A percentile compares a stretch with the other conserved stretches of the same genome.
These are phyloP conservation scores for Papilio glaucus DNA, from an alignment of 1,140 invertebrate genomes.

Conservation along the genomic window DNA sequence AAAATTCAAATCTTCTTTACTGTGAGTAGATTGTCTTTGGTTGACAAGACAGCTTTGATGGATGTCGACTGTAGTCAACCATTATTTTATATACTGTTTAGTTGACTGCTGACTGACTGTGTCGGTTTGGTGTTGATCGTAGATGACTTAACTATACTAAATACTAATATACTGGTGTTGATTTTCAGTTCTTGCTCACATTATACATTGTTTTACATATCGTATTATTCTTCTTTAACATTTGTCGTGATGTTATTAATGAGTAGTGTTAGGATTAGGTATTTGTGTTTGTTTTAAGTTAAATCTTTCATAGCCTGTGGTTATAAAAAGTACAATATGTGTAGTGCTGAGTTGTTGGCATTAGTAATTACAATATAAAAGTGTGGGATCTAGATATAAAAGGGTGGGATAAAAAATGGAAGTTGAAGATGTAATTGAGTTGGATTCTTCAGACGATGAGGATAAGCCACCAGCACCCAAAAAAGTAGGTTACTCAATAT, in stretches of 20 bases:
- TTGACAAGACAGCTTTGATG: too few species aligned
- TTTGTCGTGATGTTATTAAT: background rate
- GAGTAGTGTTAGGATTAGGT: background rate
- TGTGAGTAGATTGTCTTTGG: too few species aligned
- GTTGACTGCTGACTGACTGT: too few species aligned
- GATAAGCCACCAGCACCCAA: slow-evolving; percentile 63
- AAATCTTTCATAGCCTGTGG: background rate
- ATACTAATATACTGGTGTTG: too few species aligned
- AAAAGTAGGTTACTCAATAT: slow-evolving; percentile 51
- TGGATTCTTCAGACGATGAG: slow-evolving; percentile 76
- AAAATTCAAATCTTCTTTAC: too few species aligned
- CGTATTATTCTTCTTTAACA: background rate
- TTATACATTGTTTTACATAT: background rate
- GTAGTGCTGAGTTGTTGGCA: background rate
- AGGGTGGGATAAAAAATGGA: too few species aligned
- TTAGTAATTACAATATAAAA: background rate
- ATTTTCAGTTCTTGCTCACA: too few species aligned
- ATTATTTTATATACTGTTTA: too few species aligned
- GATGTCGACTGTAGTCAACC: too few species aligned
- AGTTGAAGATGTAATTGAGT: slow-evolving; percentile 72
- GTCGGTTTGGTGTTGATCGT: too few species aligned
- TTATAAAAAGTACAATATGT: background rate
- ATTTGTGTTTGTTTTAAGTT: background rate
- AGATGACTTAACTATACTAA: too few species aligned
- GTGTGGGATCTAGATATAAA: slow-evolving; percentile 36